Evolutionary conservation across 2,888 invertebrate genomes (phyloP).

Genomic region (Drosophila atripex): DNA sequence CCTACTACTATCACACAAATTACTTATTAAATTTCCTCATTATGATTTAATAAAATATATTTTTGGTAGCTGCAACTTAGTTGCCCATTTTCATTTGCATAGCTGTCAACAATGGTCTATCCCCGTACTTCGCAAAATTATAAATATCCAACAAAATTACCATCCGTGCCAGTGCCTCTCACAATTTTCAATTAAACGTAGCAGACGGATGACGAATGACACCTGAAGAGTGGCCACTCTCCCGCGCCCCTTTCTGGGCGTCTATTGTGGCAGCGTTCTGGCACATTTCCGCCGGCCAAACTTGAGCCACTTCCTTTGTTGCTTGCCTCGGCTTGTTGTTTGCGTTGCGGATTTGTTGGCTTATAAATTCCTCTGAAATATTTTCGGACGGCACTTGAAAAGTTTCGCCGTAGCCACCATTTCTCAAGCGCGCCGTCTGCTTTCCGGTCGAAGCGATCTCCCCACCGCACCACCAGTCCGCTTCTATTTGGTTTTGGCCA

Average conservation of each 20-base stretch:
- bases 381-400: slow-evolving; percentile 71
- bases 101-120: neutral
- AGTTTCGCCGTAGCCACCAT: slow-evolving; percentile 51
- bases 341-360: slow-evolving; percentile 66
- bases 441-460: neutral
- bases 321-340: slow-evolving; percentile 50
- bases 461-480: neutral
- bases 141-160: neutral
- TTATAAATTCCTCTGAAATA: slow-evolving; percentile 76
- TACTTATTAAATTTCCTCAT: neutral
- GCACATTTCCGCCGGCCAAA: slow-evolving; percentile 70
- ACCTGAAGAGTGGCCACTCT: slow-evolving; percentile 57
- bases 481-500: slow-evolving; percentile 36
- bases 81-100: neutral
- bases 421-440: slow-evolving; percentile 6
- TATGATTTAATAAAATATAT: neutral
- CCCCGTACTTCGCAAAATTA: neutral
- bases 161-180: slow-evolving; percentile 1
- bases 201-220: slow-evolving; percentile 69
- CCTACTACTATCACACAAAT: neutral
- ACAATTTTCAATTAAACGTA: slow-evolving; percentile 38
- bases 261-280: slow-evolving; percentile 53
- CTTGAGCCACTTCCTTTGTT: slow-evolving; percentile 60
- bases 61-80: neutral
- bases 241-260: slow-evolving; percentile 20